Percentiles rank a stretch among this genome's conserved stretches.
phyloP scores from a whole-genome alignment of 2,797 vertebrate species.

The Eidolon dupreanum region DNA sequence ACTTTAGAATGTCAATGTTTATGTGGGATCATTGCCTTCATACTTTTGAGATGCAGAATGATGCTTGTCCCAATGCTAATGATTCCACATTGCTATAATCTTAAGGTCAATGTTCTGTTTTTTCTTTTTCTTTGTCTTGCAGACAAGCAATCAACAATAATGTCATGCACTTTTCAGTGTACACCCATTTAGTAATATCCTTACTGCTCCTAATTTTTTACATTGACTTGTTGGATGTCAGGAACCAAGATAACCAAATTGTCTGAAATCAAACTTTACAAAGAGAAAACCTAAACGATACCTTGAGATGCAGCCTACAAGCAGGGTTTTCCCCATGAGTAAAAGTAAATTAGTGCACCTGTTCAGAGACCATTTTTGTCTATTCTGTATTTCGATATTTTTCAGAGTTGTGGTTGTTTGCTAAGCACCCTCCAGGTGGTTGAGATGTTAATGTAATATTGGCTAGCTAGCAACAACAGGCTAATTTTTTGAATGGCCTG shows the following conservation, averaged over 20 bases:
- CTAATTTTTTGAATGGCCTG: conserved; percentile 11
- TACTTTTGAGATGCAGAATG: background rate
- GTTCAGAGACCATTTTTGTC: background rate
- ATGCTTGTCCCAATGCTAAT: background rate
- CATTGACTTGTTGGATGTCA: background rate
- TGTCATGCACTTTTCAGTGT: background rate
- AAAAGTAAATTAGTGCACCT: background rate
- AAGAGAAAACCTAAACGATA: background rate
- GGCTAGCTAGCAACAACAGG: background rate
- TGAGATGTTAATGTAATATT: background rate
- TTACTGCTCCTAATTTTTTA: background rate
- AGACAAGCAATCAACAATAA: background rate
- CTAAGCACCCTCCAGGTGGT: background rate
- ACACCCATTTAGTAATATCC: background rate
- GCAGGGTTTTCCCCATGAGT: background rate
- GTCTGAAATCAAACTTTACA: background rate
- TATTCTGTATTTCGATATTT: conserved; percentile 18
- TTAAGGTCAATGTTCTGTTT: background rate
- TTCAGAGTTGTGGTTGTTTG: background rate
- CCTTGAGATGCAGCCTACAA: background rate
- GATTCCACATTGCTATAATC: background rate
- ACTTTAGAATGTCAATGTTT: conserved; percentile 33
- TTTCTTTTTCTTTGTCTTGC: background rate
- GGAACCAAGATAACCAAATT: background rate
- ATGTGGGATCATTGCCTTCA: background rate